phyloP scores from a whole-genome alignment of 2,888 invertebrate genomes.

The Octonoba sinensis region DNA sequence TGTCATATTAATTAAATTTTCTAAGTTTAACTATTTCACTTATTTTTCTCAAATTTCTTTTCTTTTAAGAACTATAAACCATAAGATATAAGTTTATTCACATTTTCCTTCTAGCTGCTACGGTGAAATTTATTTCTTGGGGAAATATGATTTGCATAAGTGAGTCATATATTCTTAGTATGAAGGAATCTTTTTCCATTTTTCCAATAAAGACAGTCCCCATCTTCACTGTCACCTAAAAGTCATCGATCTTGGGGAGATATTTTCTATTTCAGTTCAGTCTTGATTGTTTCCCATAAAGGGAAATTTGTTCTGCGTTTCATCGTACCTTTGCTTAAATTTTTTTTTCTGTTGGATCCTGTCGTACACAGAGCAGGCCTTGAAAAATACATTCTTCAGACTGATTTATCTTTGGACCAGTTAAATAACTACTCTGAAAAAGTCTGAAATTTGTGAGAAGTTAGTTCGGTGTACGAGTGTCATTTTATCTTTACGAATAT shows the following conservation, averaged over 20 bases:
- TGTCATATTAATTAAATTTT: no score
- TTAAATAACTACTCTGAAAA: no score
- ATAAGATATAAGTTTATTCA: no score
- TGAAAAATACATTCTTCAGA: not conserved
- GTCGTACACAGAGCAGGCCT: constrained; percentile 28
- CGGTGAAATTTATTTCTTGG: not conserved
- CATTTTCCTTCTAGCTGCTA: no score
- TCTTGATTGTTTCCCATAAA: constrained; percentile 41
- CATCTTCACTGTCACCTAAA: constrained; percentile 9
- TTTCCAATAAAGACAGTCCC: constrained; percentile 10
- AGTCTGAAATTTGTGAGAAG: no score
- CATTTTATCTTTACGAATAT: no score
- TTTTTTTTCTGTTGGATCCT: constrained; percentile 26
- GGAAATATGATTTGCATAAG: constrained; percentile 49
- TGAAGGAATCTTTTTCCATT: not conserved
- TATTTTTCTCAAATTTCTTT: no score
- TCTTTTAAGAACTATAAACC: no score
- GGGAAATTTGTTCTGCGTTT: constrained; percentile 17
- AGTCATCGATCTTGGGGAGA: not conserved
- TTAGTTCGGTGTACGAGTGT: no score
- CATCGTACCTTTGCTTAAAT: constrained; percentile 7
- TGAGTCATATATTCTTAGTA: constrained; percentile 5
- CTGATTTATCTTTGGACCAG: no score
- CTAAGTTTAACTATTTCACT: no score
- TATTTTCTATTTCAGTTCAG: constrained; percentile 17